phyloP scores from a whole-genome alignment of 2,113 vertebrate species.

The Corythaixoides concolor region DNA sequence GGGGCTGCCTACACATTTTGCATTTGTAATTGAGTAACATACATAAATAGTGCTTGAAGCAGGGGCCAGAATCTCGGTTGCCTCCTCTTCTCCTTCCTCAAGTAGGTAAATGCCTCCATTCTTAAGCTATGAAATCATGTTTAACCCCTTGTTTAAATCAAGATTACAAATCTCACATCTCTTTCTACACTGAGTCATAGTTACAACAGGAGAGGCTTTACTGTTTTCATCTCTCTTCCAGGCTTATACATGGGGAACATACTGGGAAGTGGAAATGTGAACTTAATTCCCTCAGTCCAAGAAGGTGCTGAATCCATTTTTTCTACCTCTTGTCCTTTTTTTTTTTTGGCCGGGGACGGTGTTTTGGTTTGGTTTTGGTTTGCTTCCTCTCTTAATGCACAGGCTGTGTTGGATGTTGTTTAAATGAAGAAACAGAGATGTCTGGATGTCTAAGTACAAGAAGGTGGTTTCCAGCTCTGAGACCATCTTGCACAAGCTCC shows the following conservation, averaged over 20 bases:
- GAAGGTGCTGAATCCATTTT: neutral
- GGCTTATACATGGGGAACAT: neutral
- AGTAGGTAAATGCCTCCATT: conserved; percentile 12
- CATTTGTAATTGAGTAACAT: conserved; percentile 43
- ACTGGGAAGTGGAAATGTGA: neutral
- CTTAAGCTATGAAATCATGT: conserved; percentile 12
- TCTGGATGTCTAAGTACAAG: neutral
- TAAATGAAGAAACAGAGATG: neutral
- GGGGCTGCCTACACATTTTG: conserved; percentile 54
- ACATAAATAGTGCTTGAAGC: conserved; percentile 26
- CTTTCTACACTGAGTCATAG: neutral
- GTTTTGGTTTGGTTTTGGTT: neutral
- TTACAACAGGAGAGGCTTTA: neutral
- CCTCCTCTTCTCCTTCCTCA: neutral
- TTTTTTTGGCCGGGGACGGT: no score
- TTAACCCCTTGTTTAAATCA: neutral
- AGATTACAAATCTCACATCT: neutral
- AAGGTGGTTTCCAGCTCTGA: neutral
- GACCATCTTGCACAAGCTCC: neutral
- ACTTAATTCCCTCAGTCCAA: neutral
- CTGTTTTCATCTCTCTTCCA: neutral
- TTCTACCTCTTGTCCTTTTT: neutral
- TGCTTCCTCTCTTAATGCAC: neutral
- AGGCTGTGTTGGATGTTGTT: neutral
- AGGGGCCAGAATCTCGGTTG: conserved; percentile 20